Percentiles rank a stretch among this genome's conserved stretches.
Evolutionary conservation across 1,140 invertebrate species (phyloP).

Genomic region (Odontomachus brunneus): DNA sequence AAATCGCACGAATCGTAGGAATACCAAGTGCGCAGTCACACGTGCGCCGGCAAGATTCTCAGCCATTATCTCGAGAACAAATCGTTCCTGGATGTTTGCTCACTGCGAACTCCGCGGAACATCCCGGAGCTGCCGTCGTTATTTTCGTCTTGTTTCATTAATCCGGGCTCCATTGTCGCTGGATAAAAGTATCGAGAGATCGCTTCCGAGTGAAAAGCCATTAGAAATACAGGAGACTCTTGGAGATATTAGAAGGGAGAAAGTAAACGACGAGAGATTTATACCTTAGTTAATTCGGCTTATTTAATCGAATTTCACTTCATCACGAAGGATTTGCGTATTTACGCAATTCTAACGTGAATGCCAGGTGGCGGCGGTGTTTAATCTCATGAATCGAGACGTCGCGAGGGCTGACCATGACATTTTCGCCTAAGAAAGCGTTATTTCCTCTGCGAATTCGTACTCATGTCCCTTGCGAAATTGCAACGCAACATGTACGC

Average conservation of each 20-base stretch:
- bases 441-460: neutral
- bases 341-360: neutral
- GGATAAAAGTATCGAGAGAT: slow-evolving; percentile 9
- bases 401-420: neutral
- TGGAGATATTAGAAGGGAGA: neutral
- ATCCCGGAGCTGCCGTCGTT: neutral
- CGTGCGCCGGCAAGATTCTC: slow-evolving; percentile 26
- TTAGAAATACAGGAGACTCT: neutral
- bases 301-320: neutral
- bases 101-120: neutral
- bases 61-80: slow-evolving; percentile 24
- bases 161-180: neutral
- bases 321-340: neutral
- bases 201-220: neutral
- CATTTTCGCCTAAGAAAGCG: neutral
- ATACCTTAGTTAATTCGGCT: neutral
- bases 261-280: neutral
- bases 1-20: slow-evolving; percentile 30
- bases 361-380: neutral
- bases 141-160: neutral
- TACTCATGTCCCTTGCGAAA: neutral
- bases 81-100: slow-evolving; percentile 14
- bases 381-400: neutral
- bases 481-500: neutral
- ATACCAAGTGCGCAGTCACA: slow-evolving; percentile 38